Evolutionary conservation across 2,797 vertebrate genomes (phyloP), one percentile per base, ranked within the genome.

Genomic region (Chiroxiphia lanceolata): DNA sequence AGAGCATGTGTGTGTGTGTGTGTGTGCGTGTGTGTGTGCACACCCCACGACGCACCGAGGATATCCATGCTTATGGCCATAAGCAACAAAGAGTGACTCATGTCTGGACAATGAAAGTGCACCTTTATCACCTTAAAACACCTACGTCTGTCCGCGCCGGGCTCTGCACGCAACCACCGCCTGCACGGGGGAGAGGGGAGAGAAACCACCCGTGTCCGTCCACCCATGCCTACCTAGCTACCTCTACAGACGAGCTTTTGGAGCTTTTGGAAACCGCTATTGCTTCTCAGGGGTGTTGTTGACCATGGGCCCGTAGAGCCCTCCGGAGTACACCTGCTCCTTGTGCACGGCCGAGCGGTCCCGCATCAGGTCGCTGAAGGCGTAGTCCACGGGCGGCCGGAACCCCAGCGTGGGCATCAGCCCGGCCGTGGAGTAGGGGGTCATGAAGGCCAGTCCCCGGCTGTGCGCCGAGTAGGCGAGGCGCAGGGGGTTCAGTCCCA

Each of bases 401-500:
- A 99, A 99, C 96, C 99, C 99, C 60, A 99, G 98, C 3, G 99
- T 99, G 97, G 99, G 99, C 98, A 99, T 99, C 76, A 99, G 97
- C 45, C 99, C 99, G 10, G 99, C 98, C 91, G 99, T 99, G 94
- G 99, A 99, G 97, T 99, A 99, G 33, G 99, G 99, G 47, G 99
- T 98, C 99, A 99, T 99, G 98, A 99, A 99, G 87, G 99, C 99
- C 96, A 99, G 98, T 93, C 99, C 99, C 33, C 99, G 98, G 98
- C 99, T 99, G 97, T 99, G 99, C 13, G 99, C 99, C 1, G 99
- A 99, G 98, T 99, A 99, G 87, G 99, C 99, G 95, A 99, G 98
- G 76, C 99, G 98, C 97, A 99, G 98, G 16, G 99, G 99, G 98
- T 99, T 99, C 76, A 99, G 98, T 94, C 99, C 99, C 94, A 99